These are phyloP conservation scores for Genyomyrus donnyi DNA, from an alignment of 2,113 vertebrate species.

Conservation along the genomic window DNA sequence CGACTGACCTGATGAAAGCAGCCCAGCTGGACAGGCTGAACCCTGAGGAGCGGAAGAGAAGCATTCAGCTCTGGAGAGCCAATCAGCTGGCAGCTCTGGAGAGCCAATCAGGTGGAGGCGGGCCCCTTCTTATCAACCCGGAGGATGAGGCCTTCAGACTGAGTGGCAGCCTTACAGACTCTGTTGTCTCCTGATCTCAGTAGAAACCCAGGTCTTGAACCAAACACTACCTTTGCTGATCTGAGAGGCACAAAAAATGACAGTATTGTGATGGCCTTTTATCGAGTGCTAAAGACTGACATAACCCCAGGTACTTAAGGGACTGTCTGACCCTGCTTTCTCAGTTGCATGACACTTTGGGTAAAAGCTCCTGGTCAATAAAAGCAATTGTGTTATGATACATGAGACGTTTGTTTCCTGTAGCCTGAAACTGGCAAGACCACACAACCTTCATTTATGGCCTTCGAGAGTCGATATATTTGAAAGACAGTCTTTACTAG, in stretches of 20 bases:
- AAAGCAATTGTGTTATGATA: not conserved
- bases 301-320: not conserved
- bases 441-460: not conserved
- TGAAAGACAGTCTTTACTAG: not conserved
- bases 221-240: not conserved
- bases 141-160: not conserved
- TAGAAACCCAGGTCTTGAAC: not conserved
- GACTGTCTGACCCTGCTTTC: too few species aligned
- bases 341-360: too few species aligned
- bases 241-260: not conserved
- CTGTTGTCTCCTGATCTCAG: slow-evolving; percentile 6
- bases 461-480: not conserved
- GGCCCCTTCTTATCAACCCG: not conserved
- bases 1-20: slow-evolving; percentile 50
- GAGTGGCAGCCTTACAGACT: not conserved
- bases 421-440: not conserved
- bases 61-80: slow-evolving; percentile 50
- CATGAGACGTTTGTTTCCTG: not conserved
- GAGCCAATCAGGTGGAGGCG: not conserved
- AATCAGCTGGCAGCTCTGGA: slow-evolving; percentile 40
- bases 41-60: slow-evolving; percentile 33
- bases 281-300: not conserved
- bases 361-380: too few species aligned
- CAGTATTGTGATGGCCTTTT: not conserved
- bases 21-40: slow-evolving; percentile 47